Evolutionary conservation across 2,888 invertebrate species (phyloP).

Genomic region (Philonicus albiceps): DNA sequence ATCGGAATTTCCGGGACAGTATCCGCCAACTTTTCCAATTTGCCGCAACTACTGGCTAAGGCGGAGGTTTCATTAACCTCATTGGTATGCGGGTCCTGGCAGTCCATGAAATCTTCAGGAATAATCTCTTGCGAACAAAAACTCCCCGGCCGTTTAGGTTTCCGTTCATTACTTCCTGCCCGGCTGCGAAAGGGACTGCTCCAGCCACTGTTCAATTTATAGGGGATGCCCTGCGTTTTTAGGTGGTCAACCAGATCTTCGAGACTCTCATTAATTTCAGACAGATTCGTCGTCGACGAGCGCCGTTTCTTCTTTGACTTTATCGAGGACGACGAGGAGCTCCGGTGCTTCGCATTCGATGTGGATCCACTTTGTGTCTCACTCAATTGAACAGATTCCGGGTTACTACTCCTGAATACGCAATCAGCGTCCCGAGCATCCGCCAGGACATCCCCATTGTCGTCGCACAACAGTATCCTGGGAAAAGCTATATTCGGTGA

Average conservation of each 20-base stretch:
- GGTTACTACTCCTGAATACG: constrained; percentile 46
- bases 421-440: constrained; percentile 59
- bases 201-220: not conserved
- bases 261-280: constrained; percentile 41
- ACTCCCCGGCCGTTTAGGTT: constrained; percentile 32
- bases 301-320: constrained; percentile 33
- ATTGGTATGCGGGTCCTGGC: constrained; percentile 15
- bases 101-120: not conserved
- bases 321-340: not conserved
- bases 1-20: constrained; percentile 24
- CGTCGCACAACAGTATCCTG: constrained; percentile 66
- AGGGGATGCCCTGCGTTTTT: constrained; percentile 42
- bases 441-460: constrained; percentile 64
- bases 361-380: constrained; percentile 18
- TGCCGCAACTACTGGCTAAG: not conserved
- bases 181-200: not conserved
- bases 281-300: constrained; percentile 39
- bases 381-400: constrained; percentile 35
- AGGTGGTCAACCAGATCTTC: constrained; percentile 45
- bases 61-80: constrained; percentile 4
- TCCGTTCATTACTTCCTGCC: constrained; percentile 22
- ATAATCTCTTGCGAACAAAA: constrained; percentile 2
- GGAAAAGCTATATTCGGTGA: constrained; percentile 67
- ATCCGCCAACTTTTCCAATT: constrained; percentile 41
- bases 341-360: not conserved